Evolutionary conservation across 2,113 vertebrate species (phyloP), one percentile per base, ranked within the genome.

Genomic region (Myrmecophaga tridactyla): DNA sequence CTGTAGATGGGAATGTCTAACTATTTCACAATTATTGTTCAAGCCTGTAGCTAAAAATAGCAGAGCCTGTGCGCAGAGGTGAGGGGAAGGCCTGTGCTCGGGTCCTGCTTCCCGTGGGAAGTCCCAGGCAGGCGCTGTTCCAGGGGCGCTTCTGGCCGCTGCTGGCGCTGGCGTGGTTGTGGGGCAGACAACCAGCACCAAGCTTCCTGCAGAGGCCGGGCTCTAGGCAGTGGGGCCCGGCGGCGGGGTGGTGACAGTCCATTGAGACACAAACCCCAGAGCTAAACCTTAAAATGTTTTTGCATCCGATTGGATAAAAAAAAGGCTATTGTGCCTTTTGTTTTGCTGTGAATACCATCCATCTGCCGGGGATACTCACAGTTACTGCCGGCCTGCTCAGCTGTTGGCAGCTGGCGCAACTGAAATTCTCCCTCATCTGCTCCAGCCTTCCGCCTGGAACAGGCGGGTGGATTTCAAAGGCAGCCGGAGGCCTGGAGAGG

Each of bases 311-410:
- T 63, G 39, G 86, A 0, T 96, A 56, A 96, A 58, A 43, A 80
- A 63, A 12, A 29, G 97, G 46, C 94, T 63, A 90, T 85, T 46
- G 72, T 67, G 25, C 77, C 96, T 96, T 98, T 98, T 98, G 98
- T 98, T 94, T 86, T 27, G 4, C 39, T 25, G 7, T 98, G 98
- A 98, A 98, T 98, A 12, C 77, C 0, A 83, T 86, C 98, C 98
- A 98, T 98, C 98, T 99, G 98, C 97, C 95, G 46, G 73, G 94
- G 13, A 48, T 90, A 89, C 89, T 89, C 25, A 21, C 18, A 43
- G 95, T 93, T 76, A 21, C 97, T n/a, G 41, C 97, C 94, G 97
- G 93, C 94, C 96, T 69, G 6, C 87, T 97, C 96, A 87, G 96
- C 96, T 81, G 86, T 86, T 91, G 67, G 46, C 27, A 4, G 60